These are phyloP conservation scores for Lasius fuliginosus DNA, from an alignment of 2,888 invertebrate species.

Conservation along the genomic window DNA sequence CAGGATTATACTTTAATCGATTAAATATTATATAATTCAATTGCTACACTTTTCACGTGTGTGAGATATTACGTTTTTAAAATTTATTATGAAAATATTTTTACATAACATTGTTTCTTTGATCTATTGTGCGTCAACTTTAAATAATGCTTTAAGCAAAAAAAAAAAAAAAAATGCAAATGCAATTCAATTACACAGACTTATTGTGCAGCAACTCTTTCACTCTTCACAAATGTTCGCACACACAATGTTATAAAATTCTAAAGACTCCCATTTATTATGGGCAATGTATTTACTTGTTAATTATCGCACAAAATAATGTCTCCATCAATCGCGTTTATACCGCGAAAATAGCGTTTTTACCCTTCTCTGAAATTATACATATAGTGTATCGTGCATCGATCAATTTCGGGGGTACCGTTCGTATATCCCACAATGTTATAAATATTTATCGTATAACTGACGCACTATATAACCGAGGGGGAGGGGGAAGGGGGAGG, in stretches of 20 bases:
- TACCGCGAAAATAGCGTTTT: constrained; percentile 29
- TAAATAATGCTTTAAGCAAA: neutral
- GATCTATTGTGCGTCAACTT: neutral
- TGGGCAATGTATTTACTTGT: neutral
- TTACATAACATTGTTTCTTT: neutral
- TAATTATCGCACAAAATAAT: neutral
- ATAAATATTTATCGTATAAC: constrained; percentile 32
- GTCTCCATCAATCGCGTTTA: neutral
- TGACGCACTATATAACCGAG: neutral
- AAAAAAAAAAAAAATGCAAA: neutral
- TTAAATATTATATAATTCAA: constrained; percentile 2
- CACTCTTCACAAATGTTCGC: neutral
- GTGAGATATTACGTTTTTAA: neutral
- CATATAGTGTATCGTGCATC: constrained; percentile 18
- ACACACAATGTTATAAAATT: neutral
- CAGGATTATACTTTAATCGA: neutral
- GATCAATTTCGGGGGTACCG: constrained; percentile 35
- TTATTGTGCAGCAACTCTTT: neutral
- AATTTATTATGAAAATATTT: constrained; percentile 1
- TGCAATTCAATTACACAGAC: neutral
- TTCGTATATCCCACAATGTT: constrained; percentile 26
- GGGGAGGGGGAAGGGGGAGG: neutral
- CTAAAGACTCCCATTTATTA: neutral
- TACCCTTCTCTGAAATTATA: constrained; percentile 40
- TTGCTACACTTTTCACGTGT: neutral